Evolutionary conservation across 2,797 vertebrate species (phyloP).

Genomic region (Otolemur crassicaudatus): DNA sequence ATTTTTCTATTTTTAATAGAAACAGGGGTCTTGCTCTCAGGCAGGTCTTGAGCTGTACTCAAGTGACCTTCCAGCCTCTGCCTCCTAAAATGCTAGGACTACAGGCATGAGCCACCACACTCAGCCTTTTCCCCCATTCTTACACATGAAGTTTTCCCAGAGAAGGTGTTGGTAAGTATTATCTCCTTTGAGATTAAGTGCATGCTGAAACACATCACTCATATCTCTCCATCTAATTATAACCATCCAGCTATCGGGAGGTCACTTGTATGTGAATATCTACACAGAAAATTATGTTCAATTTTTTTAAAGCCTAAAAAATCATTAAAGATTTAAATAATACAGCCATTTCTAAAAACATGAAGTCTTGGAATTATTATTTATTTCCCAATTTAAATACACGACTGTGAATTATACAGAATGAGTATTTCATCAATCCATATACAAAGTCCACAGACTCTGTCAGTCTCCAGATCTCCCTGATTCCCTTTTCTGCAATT

Average conservation of each 20-base stretch:
- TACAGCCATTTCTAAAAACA: constrained; percentile 40
- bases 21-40: too few species aligned
- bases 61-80: too few species aligned
- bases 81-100: too few species aligned
- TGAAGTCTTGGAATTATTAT: not conserved
- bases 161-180: not conserved
- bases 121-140: not conserved
- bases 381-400: constrained; percentile 35
- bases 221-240: not conserved
- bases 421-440: not conserved
- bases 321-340: not conserved
- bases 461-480: not conserved
- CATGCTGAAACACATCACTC: not conserved
- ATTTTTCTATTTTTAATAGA: too few species aligned
- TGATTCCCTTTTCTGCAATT: not conserved
- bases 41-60: too few species aligned
- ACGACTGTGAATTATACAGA: not conserved
- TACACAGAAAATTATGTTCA: not conserved
- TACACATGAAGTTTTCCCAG: not conserved
- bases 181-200: constrained; percentile 34
- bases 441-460: not conserved
- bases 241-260: not conserved
- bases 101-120: too few species aligned
- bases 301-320: constrained; percentile 22
- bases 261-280: constrained; percentile 15